Evolutionary conservation across 2,113 vertebrate genomes (phyloP).

Genomic region (Cathartes aura): DNA sequence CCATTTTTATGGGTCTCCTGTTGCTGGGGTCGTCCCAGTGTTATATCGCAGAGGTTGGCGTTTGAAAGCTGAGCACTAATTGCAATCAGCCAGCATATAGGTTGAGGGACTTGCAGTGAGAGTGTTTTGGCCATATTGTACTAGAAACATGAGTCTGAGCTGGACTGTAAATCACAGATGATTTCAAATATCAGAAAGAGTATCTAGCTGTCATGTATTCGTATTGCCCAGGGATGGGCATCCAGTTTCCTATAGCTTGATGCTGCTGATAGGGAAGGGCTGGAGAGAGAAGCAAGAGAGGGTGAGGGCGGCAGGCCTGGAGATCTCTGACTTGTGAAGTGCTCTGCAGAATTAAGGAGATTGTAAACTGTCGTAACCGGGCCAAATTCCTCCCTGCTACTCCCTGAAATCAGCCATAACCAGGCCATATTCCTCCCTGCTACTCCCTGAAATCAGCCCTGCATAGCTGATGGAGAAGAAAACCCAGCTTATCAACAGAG

Average conservation of each 20-base stretch:
- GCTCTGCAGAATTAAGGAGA: not conserved
- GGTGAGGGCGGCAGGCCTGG: not conserved
- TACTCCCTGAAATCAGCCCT: not conserved
- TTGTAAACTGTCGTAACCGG: not conserved
- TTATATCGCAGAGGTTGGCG: not conserved
- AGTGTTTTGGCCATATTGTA: not conserved
- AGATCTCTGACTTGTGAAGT: not conserved
- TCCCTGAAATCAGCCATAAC: not conserved
- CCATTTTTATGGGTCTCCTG: not conserved
- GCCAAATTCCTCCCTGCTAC: not conserved
- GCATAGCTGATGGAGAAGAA: not conserved
- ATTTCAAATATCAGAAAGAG: not conserved
- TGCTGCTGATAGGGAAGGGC: not conserved
- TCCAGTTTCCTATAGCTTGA: not conserved
- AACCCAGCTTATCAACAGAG: not conserved
- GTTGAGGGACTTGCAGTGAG: not conserved
- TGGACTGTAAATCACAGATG: not conserved
- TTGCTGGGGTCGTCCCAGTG: not conserved
- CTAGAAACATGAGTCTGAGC: not conserved
- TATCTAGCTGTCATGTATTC: not conserved
- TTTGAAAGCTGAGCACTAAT: not conserved
- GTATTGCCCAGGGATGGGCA: not conserved
- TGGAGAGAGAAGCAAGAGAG: not conserved
- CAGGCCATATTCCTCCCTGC: not conserved
- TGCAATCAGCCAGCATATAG: not conserved